phyloP scores from a whole-genome alignment of 2,113 vertebrate genomes.

The Echinops telfairi region DNA sequence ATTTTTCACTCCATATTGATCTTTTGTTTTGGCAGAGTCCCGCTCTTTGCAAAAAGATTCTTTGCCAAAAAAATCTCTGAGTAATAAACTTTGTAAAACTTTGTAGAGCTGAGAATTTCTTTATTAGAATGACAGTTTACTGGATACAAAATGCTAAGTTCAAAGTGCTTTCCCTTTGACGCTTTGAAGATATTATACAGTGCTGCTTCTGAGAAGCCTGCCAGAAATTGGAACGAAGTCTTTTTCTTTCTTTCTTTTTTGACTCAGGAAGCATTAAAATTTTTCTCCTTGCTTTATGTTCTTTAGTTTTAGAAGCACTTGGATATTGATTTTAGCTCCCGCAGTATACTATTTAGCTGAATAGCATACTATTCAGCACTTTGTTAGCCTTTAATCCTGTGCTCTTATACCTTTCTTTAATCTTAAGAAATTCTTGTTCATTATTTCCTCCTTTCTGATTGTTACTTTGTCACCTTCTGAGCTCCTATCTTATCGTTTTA shows the following conservation, averaged over 20 bases:
- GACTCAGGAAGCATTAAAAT: neutral
- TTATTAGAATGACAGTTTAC: constrained; percentile 47
- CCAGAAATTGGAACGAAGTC: neutral
- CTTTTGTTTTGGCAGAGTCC: neutral
- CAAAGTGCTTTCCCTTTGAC: neutral
- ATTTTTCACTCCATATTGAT: neutral
- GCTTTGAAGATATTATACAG: neutral
- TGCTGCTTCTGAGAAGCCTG: neutral
- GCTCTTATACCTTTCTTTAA: constrained; percentile 4
- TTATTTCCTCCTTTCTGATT: constrained; percentile 24
- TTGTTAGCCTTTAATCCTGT: constrained; percentile 14
- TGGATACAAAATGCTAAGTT: constrained; percentile 44
- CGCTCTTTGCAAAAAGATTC: neutral
- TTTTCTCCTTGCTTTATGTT: neutral
- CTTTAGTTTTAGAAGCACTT: constrained; percentile 20
- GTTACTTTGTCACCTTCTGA: neutral
- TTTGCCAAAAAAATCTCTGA: neutral
- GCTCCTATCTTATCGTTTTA: neutral
- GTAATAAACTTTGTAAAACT: neutral
- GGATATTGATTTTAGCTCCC: constrained; percentile 45
- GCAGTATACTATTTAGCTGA: neutral
- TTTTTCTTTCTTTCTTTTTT: constrained; percentile 16
- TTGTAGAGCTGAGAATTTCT: neutral
- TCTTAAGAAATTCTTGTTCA: constrained; percentile 18
- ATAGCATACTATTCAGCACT: neutral